These are phyloP conservation scores for Melinopterus prodromus DNA, from an alignment of 2,888 invertebrate species.

Conservation along the genomic window DNA sequence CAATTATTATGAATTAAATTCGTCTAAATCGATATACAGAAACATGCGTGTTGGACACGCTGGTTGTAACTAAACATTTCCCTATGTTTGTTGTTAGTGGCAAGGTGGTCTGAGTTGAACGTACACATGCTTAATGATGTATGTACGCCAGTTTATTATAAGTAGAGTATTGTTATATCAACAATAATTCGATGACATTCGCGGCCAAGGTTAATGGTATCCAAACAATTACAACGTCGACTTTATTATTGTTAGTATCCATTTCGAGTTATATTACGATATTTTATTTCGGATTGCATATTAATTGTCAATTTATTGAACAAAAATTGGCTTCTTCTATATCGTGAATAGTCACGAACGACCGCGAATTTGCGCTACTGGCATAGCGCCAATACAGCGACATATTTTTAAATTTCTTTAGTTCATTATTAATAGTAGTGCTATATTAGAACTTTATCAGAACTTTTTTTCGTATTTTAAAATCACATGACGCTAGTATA, in stretches of 20 bases:
- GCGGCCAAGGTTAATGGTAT: not conserved
- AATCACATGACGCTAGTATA: no score
- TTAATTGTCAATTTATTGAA: not conserved
- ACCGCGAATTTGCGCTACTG: no score
- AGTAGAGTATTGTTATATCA: not conserved
- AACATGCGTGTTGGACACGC: not conserved
- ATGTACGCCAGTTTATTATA: not conserved
- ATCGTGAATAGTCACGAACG: no score
- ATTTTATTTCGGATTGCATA: not conserved
- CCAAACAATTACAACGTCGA: not conserved
- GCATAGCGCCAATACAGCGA: no score
- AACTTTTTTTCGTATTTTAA: no score
- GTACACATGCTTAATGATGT: not conserved
- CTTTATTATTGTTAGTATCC: not conserved
- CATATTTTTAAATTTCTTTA: no score
- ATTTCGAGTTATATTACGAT: not conserved
- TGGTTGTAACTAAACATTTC: not conserved
- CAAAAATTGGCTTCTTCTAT: no score
- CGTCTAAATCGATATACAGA: not conserved
- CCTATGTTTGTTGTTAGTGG: not conserved
- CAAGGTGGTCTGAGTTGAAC: not conserved
- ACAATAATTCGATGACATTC: not conserved
- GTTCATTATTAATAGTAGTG: no score
- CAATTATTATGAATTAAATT: not conserved
- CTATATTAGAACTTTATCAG: no score